Percentiles rank a stretch among this genome's conserved stretches.
These are phyloP conservation scores for Leguminivora glycinivorella DNA, from an alignment of 1,140 invertebrate species.

Conservation along the genomic window DNA sequence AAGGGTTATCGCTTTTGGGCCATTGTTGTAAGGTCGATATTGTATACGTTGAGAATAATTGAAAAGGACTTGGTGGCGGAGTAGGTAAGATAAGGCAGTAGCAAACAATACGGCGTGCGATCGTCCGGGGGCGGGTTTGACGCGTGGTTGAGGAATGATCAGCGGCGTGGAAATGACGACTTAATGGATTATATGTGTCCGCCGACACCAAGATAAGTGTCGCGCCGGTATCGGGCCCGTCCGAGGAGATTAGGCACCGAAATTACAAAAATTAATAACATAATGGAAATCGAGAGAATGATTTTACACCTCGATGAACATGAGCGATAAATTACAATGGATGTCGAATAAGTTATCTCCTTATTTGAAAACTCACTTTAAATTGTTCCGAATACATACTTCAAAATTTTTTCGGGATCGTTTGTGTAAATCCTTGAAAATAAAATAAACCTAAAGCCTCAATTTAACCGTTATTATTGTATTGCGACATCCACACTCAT, in stretches of 20 bases:
- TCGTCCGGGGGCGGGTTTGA: slow-evolving; percentile 65
- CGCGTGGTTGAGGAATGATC: slow-evolving; percentile 75
- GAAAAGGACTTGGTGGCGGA: slow-evolving; percentile 52
- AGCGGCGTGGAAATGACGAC: slow-evolving; percentile 75
- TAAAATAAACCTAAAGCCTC: background rate
- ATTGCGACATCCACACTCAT: background rate
- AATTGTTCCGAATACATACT: slow-evolving; percentile 27
- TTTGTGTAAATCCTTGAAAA: no score
- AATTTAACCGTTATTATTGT: background rate
- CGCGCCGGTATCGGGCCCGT: slow-evolving; percentile 64
- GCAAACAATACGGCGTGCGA: slow-evolving; percentile 64
- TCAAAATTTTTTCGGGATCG: background rate
- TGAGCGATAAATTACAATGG: slow-evolving; percentile 48
- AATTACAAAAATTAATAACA: slow-evolving; percentile 76
- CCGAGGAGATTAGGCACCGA: slow-evolving; percentile 69
- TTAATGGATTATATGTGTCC: slow-evolving; percentile 78
- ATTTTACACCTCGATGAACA: slow-evolving; percentile 61
- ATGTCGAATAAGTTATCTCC: slow-evolving; percentile 35
- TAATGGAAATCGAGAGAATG: slow-evolving; percentile 66
- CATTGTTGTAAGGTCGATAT: slow-evolving; percentile 55
- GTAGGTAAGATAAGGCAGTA: slow-evolving; percentile 65
- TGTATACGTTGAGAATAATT: slow-evolving; percentile 40
- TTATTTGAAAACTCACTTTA: slow-evolving; percentile 29
- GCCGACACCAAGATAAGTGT: slow-evolving; percentile 75
- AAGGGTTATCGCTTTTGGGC: slow-evolving; percentile 39